These are phyloP conservation scores for Falco berigora DNA, from an alignment of 2,797 vertebrate genomes.

Conservation along the genomic window DNA sequence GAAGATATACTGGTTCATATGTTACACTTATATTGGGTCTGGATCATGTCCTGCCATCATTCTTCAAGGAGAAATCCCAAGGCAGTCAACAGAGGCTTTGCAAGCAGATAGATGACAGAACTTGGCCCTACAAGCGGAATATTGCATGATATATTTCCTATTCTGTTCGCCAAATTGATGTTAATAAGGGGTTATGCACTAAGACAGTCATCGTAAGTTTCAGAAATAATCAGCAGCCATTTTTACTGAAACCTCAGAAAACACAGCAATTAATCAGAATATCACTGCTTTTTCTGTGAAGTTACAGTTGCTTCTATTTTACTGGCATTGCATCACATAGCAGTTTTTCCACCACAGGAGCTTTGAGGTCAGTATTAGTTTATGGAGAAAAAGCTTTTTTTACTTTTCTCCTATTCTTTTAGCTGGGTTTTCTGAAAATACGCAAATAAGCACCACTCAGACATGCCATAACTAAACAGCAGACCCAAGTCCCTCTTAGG, in stretches of 20 bases:
- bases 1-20: conserved; percentile 42
- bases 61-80: conserved; percentile 50
- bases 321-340: conserved; percentile 23
- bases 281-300: conserved; percentile 46
- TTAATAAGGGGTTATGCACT: conserved; percentile 50
- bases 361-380: conserved; percentile 20
- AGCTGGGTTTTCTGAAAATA: conserved; percentile 24
- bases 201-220: conserved; percentile 43
- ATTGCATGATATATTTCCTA: conserved; percentile 49
- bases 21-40: conserved; percentile 48
- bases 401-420: background rate
- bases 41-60: conserved; percentile 50
- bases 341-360: conserved; percentile 9
- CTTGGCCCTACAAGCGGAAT: conserved; percentile 43
- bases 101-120: conserved; percentile 53
- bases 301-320: conserved; percentile 20
- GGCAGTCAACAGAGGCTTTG: conserved; percentile 44
- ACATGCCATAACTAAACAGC: conserved; percentile 20
- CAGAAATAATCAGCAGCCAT: conserved; percentile 56
- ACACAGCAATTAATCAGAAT: conserved; percentile 50
- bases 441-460: conserved; percentile 29
- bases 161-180: conserved; percentile 41
- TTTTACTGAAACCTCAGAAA: conserved; percentile 56
- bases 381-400: background rate
- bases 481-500: conserved; percentile 28